Conservation (phyloP, 37 sponge, comb jelly and placozoan species). For the Halisarca cf. caerulea region DNA sequence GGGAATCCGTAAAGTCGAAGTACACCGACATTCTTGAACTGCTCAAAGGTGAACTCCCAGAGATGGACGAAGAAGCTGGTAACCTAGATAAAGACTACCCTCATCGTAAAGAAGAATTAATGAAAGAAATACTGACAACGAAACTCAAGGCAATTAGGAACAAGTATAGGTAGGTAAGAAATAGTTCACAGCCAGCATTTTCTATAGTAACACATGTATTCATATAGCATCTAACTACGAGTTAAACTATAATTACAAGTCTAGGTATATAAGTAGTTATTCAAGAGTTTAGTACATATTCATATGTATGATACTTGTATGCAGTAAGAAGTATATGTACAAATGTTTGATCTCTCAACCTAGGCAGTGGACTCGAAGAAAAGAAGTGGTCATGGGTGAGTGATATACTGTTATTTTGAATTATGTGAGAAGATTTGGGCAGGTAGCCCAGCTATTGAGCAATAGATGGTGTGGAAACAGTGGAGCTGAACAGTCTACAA, state of each 20-base stretch:
- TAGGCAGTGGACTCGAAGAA: background rate
- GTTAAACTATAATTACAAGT: too few species aligned
- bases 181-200: too few species aligned
- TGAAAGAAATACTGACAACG: background rate
- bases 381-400: constrained; percentile 21
- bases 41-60: background rate
- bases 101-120: background rate
- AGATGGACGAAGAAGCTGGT: background rate
- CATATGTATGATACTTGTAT: too few species aligned
- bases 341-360: too few species aligned
- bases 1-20: constrained; percentile 12
- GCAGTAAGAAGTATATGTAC: too few species aligned
- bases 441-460: constrained; percentile 4
- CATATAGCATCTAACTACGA: too few species aligned
- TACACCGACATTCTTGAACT: background rate
- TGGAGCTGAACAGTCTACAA: too few species aligned
- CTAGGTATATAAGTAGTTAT: too few species aligned
- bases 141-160: background rate
- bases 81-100: background rate
- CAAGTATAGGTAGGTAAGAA: constrained; percentile 9
- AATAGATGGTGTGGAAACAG: background rate
- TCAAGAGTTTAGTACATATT: too few species aligned
- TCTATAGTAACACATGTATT: too few species aligned
- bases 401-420: background rate
- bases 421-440: constrained; percentile 1